A percentile compares a stretch with the other conserved stretches of the same genome.
Evolutionary conservation across 2,113 vertebrate genomes (phyloP).

Genomic region (Sylvilagus bachmani): DNA sequence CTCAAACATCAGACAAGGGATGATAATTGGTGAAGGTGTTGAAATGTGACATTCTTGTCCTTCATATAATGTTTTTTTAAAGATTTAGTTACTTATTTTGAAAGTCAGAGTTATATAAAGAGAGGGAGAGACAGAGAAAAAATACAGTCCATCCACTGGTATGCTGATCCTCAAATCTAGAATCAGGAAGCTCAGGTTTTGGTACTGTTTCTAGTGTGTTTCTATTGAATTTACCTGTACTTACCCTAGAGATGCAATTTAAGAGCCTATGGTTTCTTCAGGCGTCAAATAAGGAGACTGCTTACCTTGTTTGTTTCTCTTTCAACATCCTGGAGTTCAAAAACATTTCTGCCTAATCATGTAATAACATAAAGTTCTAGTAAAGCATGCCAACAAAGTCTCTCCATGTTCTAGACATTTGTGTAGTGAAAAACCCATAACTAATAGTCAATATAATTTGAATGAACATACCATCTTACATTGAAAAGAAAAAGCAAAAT

Average conservation of each 20-base stretch:
- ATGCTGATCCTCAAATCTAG: not conserved
- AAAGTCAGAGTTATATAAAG: too few species aligned
- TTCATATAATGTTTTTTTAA: too few species aligned
- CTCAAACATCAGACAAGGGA: not conserved
- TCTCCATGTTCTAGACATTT: not conserved
- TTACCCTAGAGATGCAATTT: not conserved
- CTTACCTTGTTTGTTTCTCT: not conserved
- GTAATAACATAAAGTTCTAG: not conserved
- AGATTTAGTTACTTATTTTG: too few species aligned
- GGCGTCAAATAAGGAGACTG: not conserved
- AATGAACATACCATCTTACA: not conserved
- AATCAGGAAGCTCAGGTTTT: not conserved
- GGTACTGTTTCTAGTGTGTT: accelerated
- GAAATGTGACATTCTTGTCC: not conserved
- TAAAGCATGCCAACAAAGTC: not conserved
- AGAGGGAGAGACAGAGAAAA: too few species aligned
- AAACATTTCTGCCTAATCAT: not conserved
- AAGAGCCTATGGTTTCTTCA: not conserved
- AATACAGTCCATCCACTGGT: too few species aligned
- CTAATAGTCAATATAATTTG: not conserved
- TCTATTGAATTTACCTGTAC: not conserved
- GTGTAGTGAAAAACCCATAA: not conserved
- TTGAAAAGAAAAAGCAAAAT: not conserved
- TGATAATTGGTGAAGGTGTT: not conserved
- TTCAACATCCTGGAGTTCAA: not conserved